Base-by-base conservation (phyloP, 2,113 vertebrate species). In the Balaenoptera acutorostrata region DNA sequence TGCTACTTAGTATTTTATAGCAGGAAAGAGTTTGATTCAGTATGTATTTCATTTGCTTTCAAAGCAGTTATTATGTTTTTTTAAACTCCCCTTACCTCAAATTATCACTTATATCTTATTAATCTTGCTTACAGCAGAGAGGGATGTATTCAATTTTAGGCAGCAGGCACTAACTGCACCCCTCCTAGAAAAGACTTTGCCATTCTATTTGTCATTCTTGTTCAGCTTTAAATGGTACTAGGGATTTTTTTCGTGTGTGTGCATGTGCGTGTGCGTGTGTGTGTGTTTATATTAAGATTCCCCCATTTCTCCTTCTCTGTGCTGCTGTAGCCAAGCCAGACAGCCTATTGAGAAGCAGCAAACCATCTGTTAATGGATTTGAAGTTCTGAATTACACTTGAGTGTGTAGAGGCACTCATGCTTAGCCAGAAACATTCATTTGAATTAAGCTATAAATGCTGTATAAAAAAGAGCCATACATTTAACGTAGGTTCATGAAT, bases 281-380 rank as follows among this genome's bases (percentile, higher is more conserved):
- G 72, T 72, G 33, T 98, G 88, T 98, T 98, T 98, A 96, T 98
- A 97, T 97, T 97, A 96, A 81, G 94, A 97, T 85, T 95, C 77
- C 94, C 97, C 98, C 96, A 95, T 98, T 97, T 97, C 97, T 97
- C 93, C 89, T 64, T 97, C 96, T 97, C 95, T 96, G 81, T 78
- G 39, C 89, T 98, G 98, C 98, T 98, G 98, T 98, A 99, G 98
- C 98, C 98, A 98, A 98, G 99, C 99, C 98, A 98, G 99, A 98
- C 98, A 98, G 99, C 99, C 99, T 99, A 99, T 99, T 99, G 99
- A 99, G 99, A 99, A 98, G 99, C 98, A 99, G 99, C 99, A 99
- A 99, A 99, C 99, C 99, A 99, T 99, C 99, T 99, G 99, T 99
- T 99, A 99, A 98, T 98, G 95, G 99, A 99, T 99, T 98, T 99